Conservation (phyloP, 2,113 vertebrate species). For the Lampris megalopsis region DNA sequence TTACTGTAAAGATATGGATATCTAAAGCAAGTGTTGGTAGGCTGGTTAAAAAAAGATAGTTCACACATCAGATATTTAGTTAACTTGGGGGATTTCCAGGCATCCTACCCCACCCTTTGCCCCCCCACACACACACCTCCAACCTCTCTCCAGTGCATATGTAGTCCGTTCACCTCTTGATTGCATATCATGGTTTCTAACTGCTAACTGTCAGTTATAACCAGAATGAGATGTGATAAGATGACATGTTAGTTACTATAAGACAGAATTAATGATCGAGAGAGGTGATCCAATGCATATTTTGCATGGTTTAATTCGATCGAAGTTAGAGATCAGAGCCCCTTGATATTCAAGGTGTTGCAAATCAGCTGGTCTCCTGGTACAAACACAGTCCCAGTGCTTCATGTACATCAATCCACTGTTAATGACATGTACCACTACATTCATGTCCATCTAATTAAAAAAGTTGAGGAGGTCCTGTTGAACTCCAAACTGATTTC, state of each 20-base stretch:
- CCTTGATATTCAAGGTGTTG: conserved; percentile 38
- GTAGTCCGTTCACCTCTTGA: conserved; percentile 4
- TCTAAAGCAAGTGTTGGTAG: too few relatives aligned
- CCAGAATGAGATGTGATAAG: conserved; percentile 43
- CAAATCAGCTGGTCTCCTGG: conserved; percentile 43
- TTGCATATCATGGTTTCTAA: conserved; percentile 2
- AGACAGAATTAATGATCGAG: conserved; percentile 22
- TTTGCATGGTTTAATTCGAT: conserved; percentile 54
- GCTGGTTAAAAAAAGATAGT: background rate
- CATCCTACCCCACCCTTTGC: background rate
- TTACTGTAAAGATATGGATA: too few relatives aligned
- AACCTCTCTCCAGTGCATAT: background rate
- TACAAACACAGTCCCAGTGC: conserved; percentile 47
- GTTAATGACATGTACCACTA: conserved; percentile 62
- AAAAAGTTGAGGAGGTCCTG: conserved; percentile 71
- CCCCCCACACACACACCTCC: background rate
- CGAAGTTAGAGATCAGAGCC: conserved; percentile 30
- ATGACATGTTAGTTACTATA: conserved; percentile 21
- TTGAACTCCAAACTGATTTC: conserved; percentile 57
- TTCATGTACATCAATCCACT: conserved; percentile 64
- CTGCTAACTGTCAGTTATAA: background rate
- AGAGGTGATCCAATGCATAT: conserved; percentile 55
- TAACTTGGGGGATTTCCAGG: background rate
- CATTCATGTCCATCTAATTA: conserved; percentile 71
- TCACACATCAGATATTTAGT: background rate